phyloP scores from a whole-genome alignment of 2,797 vertebrate genomes.

The Galago senegalensis region DNA sequence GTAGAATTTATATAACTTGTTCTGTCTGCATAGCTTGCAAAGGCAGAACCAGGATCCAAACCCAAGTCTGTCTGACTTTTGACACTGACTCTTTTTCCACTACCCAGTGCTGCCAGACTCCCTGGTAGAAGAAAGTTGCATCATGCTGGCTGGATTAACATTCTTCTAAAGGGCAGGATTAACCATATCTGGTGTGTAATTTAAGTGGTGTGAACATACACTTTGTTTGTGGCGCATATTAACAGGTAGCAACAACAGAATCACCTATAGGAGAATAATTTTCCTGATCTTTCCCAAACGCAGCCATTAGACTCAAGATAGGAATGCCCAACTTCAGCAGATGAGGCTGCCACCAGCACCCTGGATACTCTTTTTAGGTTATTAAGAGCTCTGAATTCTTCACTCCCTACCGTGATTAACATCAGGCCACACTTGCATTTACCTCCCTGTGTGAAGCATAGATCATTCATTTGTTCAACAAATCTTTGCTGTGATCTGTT shows the following conservation, averaged over 20 bases:
- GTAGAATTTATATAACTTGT: background rate
- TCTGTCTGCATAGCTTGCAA: background rate
- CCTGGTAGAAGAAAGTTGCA: background rate
- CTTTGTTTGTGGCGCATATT: background rate
- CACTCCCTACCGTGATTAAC: background rate
- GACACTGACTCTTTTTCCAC: background rate
- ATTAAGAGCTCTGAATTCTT: constrained; percentile 7
- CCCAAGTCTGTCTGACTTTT: background rate
- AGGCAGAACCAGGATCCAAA: background rate
- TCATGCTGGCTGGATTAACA: background rate
- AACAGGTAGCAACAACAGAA: background rate
- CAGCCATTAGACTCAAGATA: background rate
- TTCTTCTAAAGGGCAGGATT: constrained; percentile 32
- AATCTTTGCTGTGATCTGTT: background rate
- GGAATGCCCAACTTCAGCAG: background rate
- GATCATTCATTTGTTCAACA: constrained; percentile 3
- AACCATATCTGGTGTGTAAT: background rate
- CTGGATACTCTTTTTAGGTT: background rate
- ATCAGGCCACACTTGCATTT: background rate
- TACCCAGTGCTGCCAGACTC: background rate
- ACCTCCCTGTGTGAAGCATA: background rate
- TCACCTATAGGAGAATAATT: background rate
- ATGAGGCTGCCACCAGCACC: background rate
- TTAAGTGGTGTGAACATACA: background rate
- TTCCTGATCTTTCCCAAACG: background rate